A percentile compares a stretch with the other conserved stretches of the same genome.
phyloP scores from a whole-genome alignment of 2,113 vertebrate species.

The Rafetus swinhoei region DNA sequence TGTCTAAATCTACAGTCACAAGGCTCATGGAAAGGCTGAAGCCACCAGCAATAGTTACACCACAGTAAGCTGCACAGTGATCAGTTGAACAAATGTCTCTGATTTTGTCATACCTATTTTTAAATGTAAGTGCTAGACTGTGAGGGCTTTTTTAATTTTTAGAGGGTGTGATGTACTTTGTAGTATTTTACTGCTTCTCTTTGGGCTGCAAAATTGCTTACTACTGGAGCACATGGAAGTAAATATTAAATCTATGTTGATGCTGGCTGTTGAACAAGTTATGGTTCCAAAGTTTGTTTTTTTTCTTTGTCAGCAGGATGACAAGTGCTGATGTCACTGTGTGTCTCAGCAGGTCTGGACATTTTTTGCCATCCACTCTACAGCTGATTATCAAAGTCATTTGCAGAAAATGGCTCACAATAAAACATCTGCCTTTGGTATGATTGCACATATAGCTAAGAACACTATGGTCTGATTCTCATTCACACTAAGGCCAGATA shows the following conservation, averaged over 20 bases:
- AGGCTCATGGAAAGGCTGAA: background rate
- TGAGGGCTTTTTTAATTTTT: conserved; percentile 24
- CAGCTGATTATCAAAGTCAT: background rate
- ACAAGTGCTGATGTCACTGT: conserved; percentile 28
- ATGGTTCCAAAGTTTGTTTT: conserved; percentile 14
- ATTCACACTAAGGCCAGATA: background rate
- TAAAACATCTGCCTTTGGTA: background rate
- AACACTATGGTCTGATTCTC: background rate
- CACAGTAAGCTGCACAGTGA: conserved; percentile 35
- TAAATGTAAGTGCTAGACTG: conserved; percentile 30
- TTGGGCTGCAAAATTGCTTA: conserved; percentile 1
- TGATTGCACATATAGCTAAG: background rate
- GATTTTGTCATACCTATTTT: conserved; percentile 43
- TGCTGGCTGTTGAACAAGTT: conserved; percentile 29
- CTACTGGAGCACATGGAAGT: conserved; percentile 41
- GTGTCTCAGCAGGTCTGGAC: conserved; percentile 6
- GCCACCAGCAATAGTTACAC: background rate
- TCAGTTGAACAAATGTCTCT: conserved; percentile 38
- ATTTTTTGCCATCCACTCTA: background rate
- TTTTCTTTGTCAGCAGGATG: conserved; percentile 56
- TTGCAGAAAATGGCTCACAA: background rate
- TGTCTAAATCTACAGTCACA: conserved; percentile 31
- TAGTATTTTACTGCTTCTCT: background rate
- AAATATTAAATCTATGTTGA: background rate
- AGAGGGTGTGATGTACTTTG: background rate